A percentile compares a stretch with the other conserved stretches of the same genome.
Conservation (phyloP, 1,140 invertebrate species). For the Yoshiicerus persimilis region DNA sequence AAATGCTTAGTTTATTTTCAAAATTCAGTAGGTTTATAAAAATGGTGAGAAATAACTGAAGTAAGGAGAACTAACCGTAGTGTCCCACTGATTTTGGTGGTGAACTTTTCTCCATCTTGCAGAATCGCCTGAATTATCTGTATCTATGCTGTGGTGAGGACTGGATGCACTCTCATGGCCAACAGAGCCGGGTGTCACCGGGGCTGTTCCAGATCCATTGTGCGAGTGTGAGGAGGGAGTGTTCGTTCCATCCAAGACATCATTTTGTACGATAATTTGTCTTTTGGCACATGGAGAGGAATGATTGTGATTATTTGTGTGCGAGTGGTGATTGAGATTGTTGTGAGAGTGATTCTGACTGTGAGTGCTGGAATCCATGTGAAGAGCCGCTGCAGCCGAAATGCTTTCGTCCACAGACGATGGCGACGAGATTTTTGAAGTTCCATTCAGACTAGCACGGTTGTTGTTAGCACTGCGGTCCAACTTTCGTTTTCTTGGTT, state of each 20-base stretch:
- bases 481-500: conserved; percentile 44
- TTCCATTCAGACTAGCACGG: not conserved
- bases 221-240: conserved; percentile 13
- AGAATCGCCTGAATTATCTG: conserved; percentile 43
- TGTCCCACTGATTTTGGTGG: conserved; percentile 43
- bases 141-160: conserved; percentile 40
- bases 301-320: conserved; percentile 27
- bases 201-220: conserved; percentile 3
- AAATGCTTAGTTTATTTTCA: not conserved
- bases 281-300: conserved; percentile 45
- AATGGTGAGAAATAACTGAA: not conserved
- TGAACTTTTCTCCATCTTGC: conserved; percentile 46
- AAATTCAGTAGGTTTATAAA: not conserved
- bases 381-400: conserved; percentile 18
- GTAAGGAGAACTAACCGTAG: conserved; percentile 30
- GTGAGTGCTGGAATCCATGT: not conserved
- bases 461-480: conserved; percentile 33
- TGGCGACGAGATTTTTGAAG: not conserved
- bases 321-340: conserved; percentile 25
- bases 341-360: not conserved
- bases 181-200: conserved; percentile 31
- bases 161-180: conserved; percentile 43
- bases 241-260: conserved; percentile 36
- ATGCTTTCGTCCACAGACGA: conserved; percentile 14
- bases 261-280: conserved; percentile 49